A percentile compares a stretch with the other conserved stretches of the same genome.
These are phyloP conservation scores for Labrus mixtus DNA, from an alignment of 2,113 vertebrate species.

Conservation along the genomic window DNA sequence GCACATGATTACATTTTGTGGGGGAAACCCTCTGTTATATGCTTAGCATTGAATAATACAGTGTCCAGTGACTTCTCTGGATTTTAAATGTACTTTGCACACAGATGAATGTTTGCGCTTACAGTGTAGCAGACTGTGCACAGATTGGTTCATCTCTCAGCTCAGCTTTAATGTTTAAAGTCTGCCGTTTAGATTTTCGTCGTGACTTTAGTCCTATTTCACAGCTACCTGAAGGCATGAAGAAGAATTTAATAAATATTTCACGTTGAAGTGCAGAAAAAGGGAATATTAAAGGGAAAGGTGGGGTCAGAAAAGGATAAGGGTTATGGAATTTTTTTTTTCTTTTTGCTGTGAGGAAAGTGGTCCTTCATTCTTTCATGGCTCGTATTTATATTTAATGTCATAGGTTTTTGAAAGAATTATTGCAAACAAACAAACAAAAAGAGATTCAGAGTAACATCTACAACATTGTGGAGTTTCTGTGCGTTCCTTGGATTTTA, in stretches of 20 bases:
- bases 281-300: not conserved
- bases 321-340: not conserved
- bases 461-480: not conserved
- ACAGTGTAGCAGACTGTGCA: constrained; percentile 5
- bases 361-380: not conserved
- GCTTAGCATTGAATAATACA: constrained; percentile 39
- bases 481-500: not conserved
- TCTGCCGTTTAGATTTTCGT: constrained; percentile 14
- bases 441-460: not conserved
- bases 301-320: not conserved
- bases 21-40: constrained; percentile 21
- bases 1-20: constrained; percentile 48
- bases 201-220: not conserved
- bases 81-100: constrained; percentile 20
- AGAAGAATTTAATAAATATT: not conserved
- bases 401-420: not conserved
- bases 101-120: constrained; percentile 25
- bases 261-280: not conserved
- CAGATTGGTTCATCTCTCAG: constrained; percentile 25
- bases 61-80: constrained; percentile 26
- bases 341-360: not conserved
- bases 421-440: not conserved
- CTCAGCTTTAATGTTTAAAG: constrained; percentile 14
- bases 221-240: not conserved
- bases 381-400: not conserved